Percentiles rank a stretch among this genome's conserved stretches.
These are phyloP conservation scores for Vidua chalybeata DNA, from an alignment of 2,113 vertebrate species.

Conservation along the genomic window DNA sequence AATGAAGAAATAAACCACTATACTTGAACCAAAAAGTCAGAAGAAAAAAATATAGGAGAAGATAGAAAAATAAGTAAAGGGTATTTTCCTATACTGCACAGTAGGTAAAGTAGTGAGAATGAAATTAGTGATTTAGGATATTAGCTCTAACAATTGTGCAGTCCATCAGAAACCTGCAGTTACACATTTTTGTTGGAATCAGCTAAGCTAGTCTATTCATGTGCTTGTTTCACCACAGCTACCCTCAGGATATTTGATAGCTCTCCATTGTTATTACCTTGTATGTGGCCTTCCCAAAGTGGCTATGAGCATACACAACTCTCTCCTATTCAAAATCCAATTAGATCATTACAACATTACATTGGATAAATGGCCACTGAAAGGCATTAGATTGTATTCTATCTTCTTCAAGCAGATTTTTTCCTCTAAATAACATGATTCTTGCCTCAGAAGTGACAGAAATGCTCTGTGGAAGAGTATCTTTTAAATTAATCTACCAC, in stretches of 20 bases:
- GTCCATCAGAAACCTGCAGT: neutral
- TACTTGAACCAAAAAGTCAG: neutral
- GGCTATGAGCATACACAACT: conserved; percentile 3
- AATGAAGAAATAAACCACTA: neutral
- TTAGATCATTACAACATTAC: conserved; percentile 30
- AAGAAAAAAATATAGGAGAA: neutral
- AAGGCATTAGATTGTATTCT: conserved; percentile 6
- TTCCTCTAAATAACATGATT: neutral
- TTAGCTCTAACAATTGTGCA: conserved; percentile 9
- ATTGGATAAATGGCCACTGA: conserved; percentile 19
- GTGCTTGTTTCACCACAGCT: conserved; percentile 16
- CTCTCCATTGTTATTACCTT: conserved; percentile 3
- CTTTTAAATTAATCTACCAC: neutral
- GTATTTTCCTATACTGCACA: neutral
- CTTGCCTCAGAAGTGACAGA: neutral
- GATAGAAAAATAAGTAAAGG: neutral
- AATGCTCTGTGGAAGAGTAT: neutral
- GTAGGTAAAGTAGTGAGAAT: neutral
- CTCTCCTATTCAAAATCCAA: neutral
- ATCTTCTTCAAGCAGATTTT: conserved; percentile 18
- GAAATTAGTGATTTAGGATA: neutral
- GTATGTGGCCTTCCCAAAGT: conserved; percentile 36
- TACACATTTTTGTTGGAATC: conserved; percentile 8
- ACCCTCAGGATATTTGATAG: neutral
- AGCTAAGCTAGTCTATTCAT: conserved; percentile 15